A percentile compares a stretch with the other conserved stretches of the same genome.
These are phyloP conservation scores for Drosophila acutilabella DNA, from an alignment of 2,888 invertebrate genomes.

Conservation along the genomic window DNA sequence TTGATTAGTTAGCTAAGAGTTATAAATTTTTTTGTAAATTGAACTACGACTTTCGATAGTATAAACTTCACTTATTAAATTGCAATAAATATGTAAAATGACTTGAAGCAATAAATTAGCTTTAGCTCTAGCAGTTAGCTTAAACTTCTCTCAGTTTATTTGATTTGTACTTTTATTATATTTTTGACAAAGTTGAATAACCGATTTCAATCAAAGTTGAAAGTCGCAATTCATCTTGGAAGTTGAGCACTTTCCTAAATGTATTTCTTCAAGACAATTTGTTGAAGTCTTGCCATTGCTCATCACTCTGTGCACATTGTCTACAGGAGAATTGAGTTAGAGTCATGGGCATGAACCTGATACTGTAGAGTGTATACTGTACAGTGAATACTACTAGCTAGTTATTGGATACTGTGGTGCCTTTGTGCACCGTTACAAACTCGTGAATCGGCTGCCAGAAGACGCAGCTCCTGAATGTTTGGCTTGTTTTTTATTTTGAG, in stretches of 20 bases:
- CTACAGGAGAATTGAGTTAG: constrained; percentile 21
- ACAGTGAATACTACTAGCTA: background rate
- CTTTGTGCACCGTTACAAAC: constrained; percentile 75
- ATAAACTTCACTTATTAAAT: background rate
- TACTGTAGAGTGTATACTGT: constrained; percentile 21
- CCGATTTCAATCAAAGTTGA: constrained; percentile 47
- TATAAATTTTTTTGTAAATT: too few species aligned
- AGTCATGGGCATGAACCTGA: constrained; percentile 53
- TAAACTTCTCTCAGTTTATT: background rate
- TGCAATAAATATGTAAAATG: background rate
- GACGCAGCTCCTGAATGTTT: constrained; percentile 21
- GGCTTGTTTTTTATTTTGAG: constrained; percentile 23
- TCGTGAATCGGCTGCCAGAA: constrained; percentile 74
- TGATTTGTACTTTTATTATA: constrained; percentile 4
- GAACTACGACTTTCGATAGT: background rate
- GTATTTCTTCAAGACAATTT: constrained; percentile 39
- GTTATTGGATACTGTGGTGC: constrained; percentile 18
- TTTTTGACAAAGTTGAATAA: constrained; percentile 45
- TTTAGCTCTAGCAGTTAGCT: background rate
- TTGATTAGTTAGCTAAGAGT: too few species aligned
- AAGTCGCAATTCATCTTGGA: constrained; percentile 50
- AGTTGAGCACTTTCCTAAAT: constrained; percentile 51
- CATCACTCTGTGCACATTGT: constrained; percentile 43
- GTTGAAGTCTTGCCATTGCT: constrained; percentile 55
- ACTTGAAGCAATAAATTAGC: background rate